These are phyloP conservation scores for Metaphire vulgaris DNA, from an alignment of 1,140 invertebrate genomes.

Conservation along the genomic window DNA sequence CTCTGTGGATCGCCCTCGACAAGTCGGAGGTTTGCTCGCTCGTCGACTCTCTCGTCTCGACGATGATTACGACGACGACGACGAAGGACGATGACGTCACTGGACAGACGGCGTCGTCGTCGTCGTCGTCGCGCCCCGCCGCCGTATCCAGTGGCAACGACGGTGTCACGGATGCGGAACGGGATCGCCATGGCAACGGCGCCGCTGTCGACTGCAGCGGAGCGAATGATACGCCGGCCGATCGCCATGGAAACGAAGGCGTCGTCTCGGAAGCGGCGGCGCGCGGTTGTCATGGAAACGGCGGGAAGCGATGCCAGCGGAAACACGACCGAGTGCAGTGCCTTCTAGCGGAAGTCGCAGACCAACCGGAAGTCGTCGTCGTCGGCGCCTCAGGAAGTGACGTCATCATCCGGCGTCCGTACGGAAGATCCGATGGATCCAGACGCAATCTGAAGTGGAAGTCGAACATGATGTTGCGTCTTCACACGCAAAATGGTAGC, in stretches of 20 bases:
- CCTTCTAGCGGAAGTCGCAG: too few species aligned
- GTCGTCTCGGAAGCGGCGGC: background rate
- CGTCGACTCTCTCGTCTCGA: slow-evolving; percentile 15
- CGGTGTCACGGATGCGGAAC: background rate
- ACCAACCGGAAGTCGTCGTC: too few species aligned
- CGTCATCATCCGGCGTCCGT: too few species aligned
- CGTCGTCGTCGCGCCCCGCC: background rate
- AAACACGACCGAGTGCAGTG: too few species aligned
- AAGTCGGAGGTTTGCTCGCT: slow-evolving; percentile 7
- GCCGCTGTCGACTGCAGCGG: background rate
- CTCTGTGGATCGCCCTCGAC: slow-evolving; percentile 15
- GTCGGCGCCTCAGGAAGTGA: too few species aligned
- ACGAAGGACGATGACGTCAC: slow-evolving; percentile 1
- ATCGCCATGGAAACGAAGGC: background rate
- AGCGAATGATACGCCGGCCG: background rate
- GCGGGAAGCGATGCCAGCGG: background rate
- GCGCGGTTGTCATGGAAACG: background rate
- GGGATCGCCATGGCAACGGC: background rate
- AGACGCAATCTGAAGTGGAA: background rate
- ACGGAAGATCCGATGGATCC: too few species aligned
- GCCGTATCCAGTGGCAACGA: background rate
- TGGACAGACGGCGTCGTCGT: background rate
- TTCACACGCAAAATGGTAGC: background rate
- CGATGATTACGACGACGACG: slow-evolving; percentile 18
- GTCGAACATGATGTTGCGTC: background rate